Conservation (phyloP, 2,888 invertebrate species). For the Epistrophe eligans region DNA sequence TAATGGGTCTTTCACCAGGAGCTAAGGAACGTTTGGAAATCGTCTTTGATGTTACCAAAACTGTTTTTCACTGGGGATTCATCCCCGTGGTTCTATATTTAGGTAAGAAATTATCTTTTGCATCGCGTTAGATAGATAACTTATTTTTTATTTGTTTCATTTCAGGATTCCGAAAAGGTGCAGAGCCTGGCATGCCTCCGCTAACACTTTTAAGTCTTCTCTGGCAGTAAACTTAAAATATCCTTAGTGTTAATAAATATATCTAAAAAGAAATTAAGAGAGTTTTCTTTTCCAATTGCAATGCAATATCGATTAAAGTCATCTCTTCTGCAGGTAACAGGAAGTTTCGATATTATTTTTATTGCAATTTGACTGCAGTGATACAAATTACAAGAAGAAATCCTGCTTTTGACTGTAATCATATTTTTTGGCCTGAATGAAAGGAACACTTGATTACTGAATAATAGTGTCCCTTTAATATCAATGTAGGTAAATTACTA, state of each 20-base stretch:
- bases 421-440: too few relatives aligned
- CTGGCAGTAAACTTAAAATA: slow-evolving; percentile 80
- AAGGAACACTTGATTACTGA: too few relatives aligned
- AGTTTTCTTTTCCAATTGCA: not conserved
- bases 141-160: slow-evolving; percentile 72
- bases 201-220: slow-evolving; percentile 81
- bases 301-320: not conserved
- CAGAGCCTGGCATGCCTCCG: slow-evolving; percentile 89
- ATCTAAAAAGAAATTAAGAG: not conserved
- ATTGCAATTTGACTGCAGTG: too few relatives aligned
- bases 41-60: slow-evolving; percentile 86
- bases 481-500: too few relatives aligned
- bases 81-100: slow-evolving; percentile 88
- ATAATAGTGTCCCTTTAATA: too few relatives aligned
- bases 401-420: too few relatives aligned
- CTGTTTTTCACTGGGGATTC: slow-evolving; percentile 89
- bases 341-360: too few relatives aligned
- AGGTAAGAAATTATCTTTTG: slow-evolving; percentile 84
- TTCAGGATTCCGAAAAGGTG: slow-evolving; percentile 88
- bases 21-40: slow-evolving; percentile 87
- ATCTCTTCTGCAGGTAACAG: too few relatives aligned
- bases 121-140: not conserved
- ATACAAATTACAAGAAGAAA: too few relatives aligned
- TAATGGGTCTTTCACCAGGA: slow-evolving; percentile 84
- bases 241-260: slow-evolving; percentile 47